These are phyloP conservation scores for Ceramica pisi DNA, from an alignment of 2,888 invertebrate genomes.

Conservation along the genomic window DNA sequence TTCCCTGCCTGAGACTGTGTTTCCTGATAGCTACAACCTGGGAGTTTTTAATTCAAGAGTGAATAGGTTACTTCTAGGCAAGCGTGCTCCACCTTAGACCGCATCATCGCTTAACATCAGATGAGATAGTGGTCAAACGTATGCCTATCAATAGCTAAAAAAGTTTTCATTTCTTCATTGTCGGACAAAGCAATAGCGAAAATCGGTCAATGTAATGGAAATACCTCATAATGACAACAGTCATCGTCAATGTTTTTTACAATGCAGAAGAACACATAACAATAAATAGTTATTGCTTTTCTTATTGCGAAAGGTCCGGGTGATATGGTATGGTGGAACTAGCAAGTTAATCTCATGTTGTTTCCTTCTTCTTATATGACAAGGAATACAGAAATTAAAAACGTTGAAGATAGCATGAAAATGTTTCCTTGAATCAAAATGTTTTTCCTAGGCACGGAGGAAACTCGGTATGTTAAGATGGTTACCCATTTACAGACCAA, in stretches of 20 bases:
- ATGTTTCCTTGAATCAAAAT: not conserved
- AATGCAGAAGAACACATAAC: conserved; percentile 39
- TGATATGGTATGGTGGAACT: conserved; percentile 13
- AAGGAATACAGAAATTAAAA: conserved; percentile 19
- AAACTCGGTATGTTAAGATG: no score
- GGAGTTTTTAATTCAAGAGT: no score
- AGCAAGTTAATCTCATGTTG: conserved; percentile 27
- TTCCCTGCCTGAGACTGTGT: no score
- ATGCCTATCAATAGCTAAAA: no score
- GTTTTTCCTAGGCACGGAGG: no score
- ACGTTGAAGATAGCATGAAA: not conserved
- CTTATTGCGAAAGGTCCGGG: conserved; percentile 42
- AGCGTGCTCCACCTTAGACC: no score
- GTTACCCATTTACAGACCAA: no score
- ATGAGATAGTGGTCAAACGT: no score
- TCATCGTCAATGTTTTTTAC: conserved; percentile 25
- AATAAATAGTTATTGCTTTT: conserved; percentile 50
- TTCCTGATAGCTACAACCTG: no score
- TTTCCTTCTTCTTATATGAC: conserved; percentile 2
- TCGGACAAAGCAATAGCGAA: not conserved
- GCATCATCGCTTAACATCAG: no score
- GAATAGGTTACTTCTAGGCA: no score
- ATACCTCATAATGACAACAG: conserved; percentile 14
- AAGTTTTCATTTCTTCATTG: no score
- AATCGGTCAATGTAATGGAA: conserved; percentile 43